Conservation (phyloP, 92 coral and sea anemone species). For the Meandrina meandrites region DNA sequence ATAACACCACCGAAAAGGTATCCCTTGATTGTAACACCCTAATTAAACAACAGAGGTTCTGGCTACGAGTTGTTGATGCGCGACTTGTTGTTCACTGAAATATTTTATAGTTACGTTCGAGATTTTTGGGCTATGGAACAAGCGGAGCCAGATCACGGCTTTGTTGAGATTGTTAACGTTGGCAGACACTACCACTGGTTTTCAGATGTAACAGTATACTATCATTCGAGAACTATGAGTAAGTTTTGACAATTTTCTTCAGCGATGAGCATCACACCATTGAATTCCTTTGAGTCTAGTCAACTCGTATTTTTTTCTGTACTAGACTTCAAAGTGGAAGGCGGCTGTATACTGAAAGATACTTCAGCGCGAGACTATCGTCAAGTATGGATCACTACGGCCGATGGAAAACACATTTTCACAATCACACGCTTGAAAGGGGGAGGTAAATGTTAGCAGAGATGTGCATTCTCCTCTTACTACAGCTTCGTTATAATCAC, state of each 20-base stretch:
- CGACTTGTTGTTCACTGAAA: neutral
- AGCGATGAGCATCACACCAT: neutral
- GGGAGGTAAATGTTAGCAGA: constrained; percentile 8
- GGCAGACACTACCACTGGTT: constrained; percentile 3
- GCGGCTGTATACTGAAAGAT: neutral
- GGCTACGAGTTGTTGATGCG: neutral
- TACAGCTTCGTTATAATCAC: too few relatives aligned
- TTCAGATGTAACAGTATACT: constrained; percentile 3
- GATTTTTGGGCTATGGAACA: neutral
- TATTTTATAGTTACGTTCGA: neutral
- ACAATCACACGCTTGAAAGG: neutral
- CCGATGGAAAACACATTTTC: neutral
- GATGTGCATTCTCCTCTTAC: too few relatives aligned
- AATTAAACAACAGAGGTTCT: neutral
- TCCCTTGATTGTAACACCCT: neutral
- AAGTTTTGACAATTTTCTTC: neutral
- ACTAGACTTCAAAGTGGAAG: constrained; percentile 3
- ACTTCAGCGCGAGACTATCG: neutral
- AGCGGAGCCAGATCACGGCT: neutral
- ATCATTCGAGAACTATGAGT: neutral
- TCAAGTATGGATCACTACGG: neutral
- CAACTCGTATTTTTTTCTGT: neutral
- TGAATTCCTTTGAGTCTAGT: neutral
- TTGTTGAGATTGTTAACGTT: constrained; percentile 3
- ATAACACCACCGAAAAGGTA: neutral